A percentile compares a stretch with the other conserved stretches of the same genome.
These are phyloP conservation scores for Coleophora deauratella DNA, from an alignment of 2,888 invertebrate genomes.

Conservation along the genomic window DNA sequence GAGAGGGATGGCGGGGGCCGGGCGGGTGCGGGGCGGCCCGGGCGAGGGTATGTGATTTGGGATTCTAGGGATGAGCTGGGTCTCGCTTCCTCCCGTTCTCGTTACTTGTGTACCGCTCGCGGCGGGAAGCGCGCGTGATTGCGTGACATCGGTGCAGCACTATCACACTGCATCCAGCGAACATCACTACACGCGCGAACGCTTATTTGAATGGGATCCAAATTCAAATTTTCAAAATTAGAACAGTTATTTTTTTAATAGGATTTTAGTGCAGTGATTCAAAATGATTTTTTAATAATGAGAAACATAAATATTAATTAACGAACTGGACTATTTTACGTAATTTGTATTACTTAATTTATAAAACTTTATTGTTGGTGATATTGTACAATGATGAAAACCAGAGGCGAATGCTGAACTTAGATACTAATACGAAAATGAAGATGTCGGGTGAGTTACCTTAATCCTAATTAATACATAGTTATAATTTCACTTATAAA, in stretches of 20 bases:
- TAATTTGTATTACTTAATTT: too few species aligned
- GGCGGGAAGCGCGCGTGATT: conserved; percentile 49
- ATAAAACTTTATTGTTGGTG: too few species aligned
- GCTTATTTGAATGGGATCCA: conserved; percentile 9
- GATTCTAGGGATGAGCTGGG: conserved; percentile 73
- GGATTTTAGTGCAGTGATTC: conserved; percentile 3
- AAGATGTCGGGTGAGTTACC: conserved; percentile 63
- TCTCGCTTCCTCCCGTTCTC: conserved; percentile 71
- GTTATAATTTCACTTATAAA: too few species aligned
- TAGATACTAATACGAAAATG: conserved; percentile 48
- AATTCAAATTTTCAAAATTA: conserved; percentile 22
- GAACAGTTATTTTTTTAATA: conserved; percentile 4
- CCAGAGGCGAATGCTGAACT: conserved; percentile 33
- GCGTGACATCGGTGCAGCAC: conserved; percentile 22
- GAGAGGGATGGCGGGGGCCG: conserved; percentile 64
- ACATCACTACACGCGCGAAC: conserved; percentile 26
- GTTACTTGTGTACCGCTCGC: conserved; percentile 66
- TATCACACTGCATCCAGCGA: conserved; percentile 33
- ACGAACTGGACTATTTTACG: too few species aligned
- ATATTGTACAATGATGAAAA: too few species aligned
- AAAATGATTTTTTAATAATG: conserved; percentile 8
- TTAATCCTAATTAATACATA: not conserved
- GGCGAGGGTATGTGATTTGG: conserved; percentile 70
- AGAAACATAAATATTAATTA: conserved; percentile 6
- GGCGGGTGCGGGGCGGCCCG: conserved; percentile 51